Conservation (phyloP, 2,888 invertebrate species). For the Synergus laeviventris region DNA sequence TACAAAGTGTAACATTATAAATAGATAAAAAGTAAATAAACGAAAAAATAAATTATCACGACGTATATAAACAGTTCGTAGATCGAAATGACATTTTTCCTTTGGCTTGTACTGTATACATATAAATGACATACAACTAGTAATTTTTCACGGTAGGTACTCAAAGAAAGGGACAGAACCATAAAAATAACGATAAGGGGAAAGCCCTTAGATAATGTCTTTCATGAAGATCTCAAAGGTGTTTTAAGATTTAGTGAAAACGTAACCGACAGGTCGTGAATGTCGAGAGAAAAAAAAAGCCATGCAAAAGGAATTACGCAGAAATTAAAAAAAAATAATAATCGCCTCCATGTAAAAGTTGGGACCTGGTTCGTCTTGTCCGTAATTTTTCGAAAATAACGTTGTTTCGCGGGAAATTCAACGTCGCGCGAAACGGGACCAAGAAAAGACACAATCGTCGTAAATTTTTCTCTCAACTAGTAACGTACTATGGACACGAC, state of each 20-base stretch:
- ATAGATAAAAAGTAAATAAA: conserved; percentile 42
- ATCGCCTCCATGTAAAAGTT: conserved; percentile 50
- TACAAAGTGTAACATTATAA: conserved; percentile 48
- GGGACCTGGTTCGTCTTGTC: conserved; percentile 66
- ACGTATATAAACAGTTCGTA: neutral
- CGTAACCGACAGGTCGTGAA: conserved; percentile 41
- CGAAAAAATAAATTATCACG: conserved; percentile 37
- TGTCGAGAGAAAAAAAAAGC: conserved; percentile 46
- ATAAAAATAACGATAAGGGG: neutral
- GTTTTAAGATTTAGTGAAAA: conserved; percentile 39
- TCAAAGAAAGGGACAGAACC: neutral
- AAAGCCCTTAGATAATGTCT: conserved; percentile 20
- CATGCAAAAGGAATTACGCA: conserved; percentile 39
- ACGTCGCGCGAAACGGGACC: conserved; percentile 70
- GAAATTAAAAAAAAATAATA: conserved; percentile 41
- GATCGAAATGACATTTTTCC: conserved; percentile 18
- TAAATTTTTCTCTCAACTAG: conserved; percentile 63
- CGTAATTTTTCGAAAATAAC: conserved; percentile 58
- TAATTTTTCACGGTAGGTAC: conserved; percentile 24
- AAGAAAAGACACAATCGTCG: conserved; percentile 65
- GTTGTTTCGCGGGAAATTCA: conserved; percentile 64
- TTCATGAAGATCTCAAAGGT: conserved; percentile 28
- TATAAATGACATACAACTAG: neutral
- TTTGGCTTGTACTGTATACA: conserved; percentile 20
- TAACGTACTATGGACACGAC: conserved; percentile 68